Percentiles rank a stretch among this genome's conserved stretches.
phyloP scores from a whole-genome alignment of 2,113 vertebrate species.

The Oenanthe melanoleuca region DNA sequence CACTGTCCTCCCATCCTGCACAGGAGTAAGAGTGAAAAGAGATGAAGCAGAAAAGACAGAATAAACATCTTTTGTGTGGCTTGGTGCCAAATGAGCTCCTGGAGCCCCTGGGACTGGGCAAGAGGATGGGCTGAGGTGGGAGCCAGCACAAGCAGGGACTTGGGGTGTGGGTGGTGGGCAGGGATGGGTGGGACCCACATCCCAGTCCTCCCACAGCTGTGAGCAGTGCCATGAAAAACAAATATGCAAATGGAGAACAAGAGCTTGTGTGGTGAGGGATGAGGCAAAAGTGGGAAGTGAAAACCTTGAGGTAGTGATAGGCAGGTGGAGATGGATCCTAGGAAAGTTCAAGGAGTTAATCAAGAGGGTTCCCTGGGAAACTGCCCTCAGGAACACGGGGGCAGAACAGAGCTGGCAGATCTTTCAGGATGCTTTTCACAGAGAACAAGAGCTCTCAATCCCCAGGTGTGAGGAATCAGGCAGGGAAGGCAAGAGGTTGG shows the following conservation, averaged over 20 bases:
- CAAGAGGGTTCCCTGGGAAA: background rate
- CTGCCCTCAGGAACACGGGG: background rate
- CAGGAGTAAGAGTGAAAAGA: rapidly evolving
- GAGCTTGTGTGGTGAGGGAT: background rate
- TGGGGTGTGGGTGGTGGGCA: background rate
- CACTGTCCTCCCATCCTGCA: rapidly evolving
- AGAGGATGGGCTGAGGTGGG: background rate
- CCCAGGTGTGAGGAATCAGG: background rate
- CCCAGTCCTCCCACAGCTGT: background rate
- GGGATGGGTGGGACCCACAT: background rate
- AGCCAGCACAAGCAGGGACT: background rate
- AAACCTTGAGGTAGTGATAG: constrained; percentile 52
- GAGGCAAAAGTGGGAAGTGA: background rate
- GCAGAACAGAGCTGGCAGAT: background rate
- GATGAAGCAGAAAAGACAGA: background rate
- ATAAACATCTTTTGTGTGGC: background rate
- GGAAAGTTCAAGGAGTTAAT: background rate
- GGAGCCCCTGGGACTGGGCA: background rate
- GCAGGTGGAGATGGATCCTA: background rate
- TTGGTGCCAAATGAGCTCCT: background rate
- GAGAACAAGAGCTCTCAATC: background rate
- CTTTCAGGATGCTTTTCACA: background rate
- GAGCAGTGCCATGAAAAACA: background rate
- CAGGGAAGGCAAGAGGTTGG: background rate
- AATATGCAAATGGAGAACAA: background rate